Evolutionary conservation across 2,888 invertebrate genomes (phyloP).

Genomic region (Harpalus rufipes): DNA sequence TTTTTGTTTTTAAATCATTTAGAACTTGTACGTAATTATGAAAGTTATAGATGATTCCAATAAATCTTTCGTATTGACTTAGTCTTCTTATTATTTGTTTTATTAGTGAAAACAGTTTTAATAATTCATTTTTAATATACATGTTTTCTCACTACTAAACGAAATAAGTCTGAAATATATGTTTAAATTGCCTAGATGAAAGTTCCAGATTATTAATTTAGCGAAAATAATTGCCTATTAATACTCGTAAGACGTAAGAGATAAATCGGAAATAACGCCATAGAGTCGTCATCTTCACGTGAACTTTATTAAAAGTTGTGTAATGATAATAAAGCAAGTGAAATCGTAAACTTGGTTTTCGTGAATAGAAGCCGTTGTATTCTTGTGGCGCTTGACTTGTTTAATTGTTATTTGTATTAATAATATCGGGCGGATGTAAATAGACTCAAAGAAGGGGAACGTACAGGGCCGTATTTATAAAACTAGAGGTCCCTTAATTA

Average conservation of each 20-base stretch:
- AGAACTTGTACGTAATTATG: neutral
- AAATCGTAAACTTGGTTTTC: slow-evolving; percentile 47
- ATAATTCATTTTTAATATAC: neutral
- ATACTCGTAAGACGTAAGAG: neutral
- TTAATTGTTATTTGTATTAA: slow-evolving; percentile 63
- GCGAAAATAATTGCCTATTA: slow-evolving; percentile 16
- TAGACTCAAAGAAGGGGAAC: slow-evolving; percentile 73
- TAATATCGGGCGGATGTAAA: slow-evolving; percentile 69
- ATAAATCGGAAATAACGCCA: slow-evolving; percentile 4
- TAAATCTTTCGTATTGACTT: neutral
- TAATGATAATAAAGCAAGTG: slow-evolving; percentile 37
- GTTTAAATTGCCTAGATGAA: slow-evolving; percentile 1
- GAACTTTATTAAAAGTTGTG: neutral
- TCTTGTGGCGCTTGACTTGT: slow-evolving; percentile 48
- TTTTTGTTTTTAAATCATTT: neutral
- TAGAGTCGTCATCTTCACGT: slow-evolving; percentile 31
- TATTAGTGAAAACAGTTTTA: slow-evolving; percentile 32
- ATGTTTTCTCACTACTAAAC: neutral
- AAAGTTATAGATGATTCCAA: slow-evolving; percentile 11
- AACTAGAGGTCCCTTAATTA: no score
- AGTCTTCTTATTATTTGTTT: slow-evolving; percentile 4
- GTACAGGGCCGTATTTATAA: slow-evolving; percentile 50
- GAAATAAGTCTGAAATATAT: neutral
- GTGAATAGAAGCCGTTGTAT: slow-evolving; percentile 30
- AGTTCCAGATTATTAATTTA: slow-evolving; percentile 11